Conservation (phyloP, 2,888 invertebrate genomes). For the Drosophila anomelani region DNA sequence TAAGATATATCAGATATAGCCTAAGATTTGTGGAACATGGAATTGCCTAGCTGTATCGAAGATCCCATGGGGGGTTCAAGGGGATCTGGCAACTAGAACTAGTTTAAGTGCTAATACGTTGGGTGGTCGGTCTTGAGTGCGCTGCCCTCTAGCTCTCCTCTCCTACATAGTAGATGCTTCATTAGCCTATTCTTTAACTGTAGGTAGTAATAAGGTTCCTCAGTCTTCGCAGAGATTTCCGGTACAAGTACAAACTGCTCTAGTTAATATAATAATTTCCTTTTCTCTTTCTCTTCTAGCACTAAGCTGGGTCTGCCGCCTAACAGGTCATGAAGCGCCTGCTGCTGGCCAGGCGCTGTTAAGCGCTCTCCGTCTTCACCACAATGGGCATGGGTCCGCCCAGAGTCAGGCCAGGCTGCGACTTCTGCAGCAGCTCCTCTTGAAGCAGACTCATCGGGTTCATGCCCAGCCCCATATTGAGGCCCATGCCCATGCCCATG, state of each 20-base stretch:
- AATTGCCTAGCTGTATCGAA: constrained; percentile 78
- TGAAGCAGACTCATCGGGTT: constrained; percentile 71
- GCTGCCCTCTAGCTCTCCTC: constrained; percentile 14
- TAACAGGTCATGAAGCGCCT: constrained; percentile 72
- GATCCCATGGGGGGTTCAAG: constrained; percentile 34
- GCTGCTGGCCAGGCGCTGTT: constrained; percentile 75
- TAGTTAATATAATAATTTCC: constrained; percentile 33
- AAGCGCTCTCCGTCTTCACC: constrained; percentile 85
- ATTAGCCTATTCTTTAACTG: constrained; percentile 70
- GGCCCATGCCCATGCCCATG: constrained; percentile 75
- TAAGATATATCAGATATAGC: constrained; percentile 31
- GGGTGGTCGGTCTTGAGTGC: constrained; percentile 65
- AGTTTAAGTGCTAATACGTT: constrained; percentile 73
- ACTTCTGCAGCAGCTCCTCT: constrained; percentile 81
- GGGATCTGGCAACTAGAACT: constrained; percentile 54
- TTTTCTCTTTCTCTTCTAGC: constrained; percentile 22
- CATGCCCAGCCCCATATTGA: constrained; percentile 78
- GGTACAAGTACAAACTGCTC: constrained; percentile 62
- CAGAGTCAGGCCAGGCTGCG: constrained; percentile 66
- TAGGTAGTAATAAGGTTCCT: constrained; percentile 82
- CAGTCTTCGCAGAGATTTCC: constrained; percentile 85
- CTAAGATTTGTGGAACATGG: constrained; percentile 76
- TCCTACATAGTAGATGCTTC: constrained; percentile 31
- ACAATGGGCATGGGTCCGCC: constrained; percentile 82
- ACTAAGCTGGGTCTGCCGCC: constrained; percentile 33